Evolutionary conservation across 2,797 vertebrate genomes (phyloP), one percentile per base, ranked within the genome.

Genomic region (Enteromius afrohamiltoni): DNA sequence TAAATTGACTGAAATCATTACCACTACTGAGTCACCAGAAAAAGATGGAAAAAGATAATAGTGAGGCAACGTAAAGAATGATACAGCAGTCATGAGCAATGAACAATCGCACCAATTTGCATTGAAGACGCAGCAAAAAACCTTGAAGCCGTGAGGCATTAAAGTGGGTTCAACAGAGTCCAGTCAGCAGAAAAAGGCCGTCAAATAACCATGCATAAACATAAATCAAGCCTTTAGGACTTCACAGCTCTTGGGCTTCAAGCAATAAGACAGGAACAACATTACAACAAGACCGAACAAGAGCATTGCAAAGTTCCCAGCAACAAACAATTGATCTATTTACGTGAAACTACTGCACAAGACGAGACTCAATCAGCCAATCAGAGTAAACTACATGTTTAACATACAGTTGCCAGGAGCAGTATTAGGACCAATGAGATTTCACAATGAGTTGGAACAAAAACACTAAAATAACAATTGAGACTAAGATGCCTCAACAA

Each of bases 171-270:
- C 55, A 51, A 62, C 21, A 31, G 21, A 67, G 73, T 73, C 76
- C 73, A 78, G 70, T 80, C 79, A 82, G 69, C 65, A 74, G 80
- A 83, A 77, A 77, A 80, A 62, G 26, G 47, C n/a, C 34, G 45
- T 49, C 40, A 79, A 79, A 80, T 83, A 51, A 40, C 9, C 9
- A 11, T 21, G 65, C 34, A 42, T 76, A 17, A 60, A 76, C 49
- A 80, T 73, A 65, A 83, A 71, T 70, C 55, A 83, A 62, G 23
- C 34, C 37, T 80, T 68, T 34, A 75, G 55, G 65, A 55, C 51
- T 51, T n/a, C 37, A 58, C 53, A 1, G 1, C 19, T 76, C 26
- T 45, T 11, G 10, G 10, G 29, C 40, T 40, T 47, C 60, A 19
- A 11, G 74, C 55, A 49, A 16, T 21, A 51, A 31, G 65, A 73